Percentiles rank a stretch among this genome's conserved stretches.
Conservation (phyloP, 2,797 vertebrate genomes). For the Carduelis carduelis region DNA sequence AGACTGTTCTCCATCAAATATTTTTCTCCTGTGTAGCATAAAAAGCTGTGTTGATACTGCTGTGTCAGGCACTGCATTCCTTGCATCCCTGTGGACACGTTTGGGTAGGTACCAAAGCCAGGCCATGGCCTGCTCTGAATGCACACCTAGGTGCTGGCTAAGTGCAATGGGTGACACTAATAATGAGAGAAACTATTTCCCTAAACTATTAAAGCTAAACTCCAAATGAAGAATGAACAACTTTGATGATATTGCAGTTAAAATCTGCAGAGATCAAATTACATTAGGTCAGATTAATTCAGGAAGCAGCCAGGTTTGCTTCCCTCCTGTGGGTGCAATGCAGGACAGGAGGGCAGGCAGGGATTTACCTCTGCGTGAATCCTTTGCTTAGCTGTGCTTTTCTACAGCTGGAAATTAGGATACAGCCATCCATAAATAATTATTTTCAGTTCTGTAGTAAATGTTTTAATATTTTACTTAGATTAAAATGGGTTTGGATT, state of each 20-base stretch:
- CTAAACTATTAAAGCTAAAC: slow-evolving; percentile 9
- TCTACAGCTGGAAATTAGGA: slow-evolving; percentile 46
- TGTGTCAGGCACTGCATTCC: slow-evolving; percentile 16
- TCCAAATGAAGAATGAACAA: not conserved
- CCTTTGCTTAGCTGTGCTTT: slow-evolving; percentile 47
- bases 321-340: not conserved
- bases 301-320: slow-evolving; percentile 23
- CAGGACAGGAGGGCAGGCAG: slow-evolving; percentile 2
- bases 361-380: slow-evolving; percentile 70
- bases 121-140: not conserved
- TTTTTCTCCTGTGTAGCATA: slow-evolving; percentile 21
- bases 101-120: slow-evolving; percentile 5
- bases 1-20: slow-evolving; percentile 18
- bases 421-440: slow-evolving; percentile 53
- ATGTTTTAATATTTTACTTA: slow-evolving; percentile 52
- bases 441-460: slow-evolving; percentile 36
- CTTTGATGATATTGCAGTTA: slow-evolving; percentile 20
- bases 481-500: slow-evolving; percentile 44
- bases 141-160: not conserved
- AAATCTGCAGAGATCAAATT: slow-evolving; percentile 46
- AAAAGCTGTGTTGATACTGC: slow-evolving; percentile 6
- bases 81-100: not conserved
- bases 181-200: slow-evolving; percentile 13
- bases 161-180: not conserved
- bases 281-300: slow-evolving; percentile 19